Evolutionary conservation across 2,888 invertebrate species (phyloP).

Genomic region (Trichacis sp.): DNA sequence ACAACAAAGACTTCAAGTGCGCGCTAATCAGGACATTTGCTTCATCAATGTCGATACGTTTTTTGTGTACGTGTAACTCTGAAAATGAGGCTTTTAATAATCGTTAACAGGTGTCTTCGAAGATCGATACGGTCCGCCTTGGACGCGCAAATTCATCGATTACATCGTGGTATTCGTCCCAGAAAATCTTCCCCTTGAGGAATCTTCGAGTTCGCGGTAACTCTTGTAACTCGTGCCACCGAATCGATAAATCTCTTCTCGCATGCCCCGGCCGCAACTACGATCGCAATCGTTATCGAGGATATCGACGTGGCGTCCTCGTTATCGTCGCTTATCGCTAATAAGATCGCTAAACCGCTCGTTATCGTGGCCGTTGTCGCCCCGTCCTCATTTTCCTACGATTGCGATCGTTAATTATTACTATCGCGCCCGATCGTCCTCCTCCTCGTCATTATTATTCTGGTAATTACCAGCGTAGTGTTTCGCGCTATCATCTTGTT

Average conservation of each 20-base stretch:
- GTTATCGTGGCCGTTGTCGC: constrained; percentile 62
- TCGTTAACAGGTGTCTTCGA: too few species aligned
- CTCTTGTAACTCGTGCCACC: constrained; percentile 26
- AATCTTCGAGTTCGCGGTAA: background rate
- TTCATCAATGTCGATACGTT: too few species aligned
- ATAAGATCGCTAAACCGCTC: constrained; percentile 67
- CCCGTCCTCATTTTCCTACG: constrained; percentile 65
- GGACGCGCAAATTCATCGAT: too few species aligned
- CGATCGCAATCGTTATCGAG: constrained; percentile 48
- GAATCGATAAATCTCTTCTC: constrained; percentile 10
- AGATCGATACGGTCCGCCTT: too few species aligned
- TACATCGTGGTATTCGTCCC: too few species aligned
- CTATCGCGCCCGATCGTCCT: constrained; percentile 60
- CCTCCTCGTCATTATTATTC: constrained; percentile 62
- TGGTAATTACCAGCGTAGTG: constrained; percentile 63
- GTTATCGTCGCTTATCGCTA: constrained; percentile 65
- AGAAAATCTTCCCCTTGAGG: too few species aligned
- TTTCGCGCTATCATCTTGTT: constrained; percentile 63
- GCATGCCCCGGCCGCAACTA: constrained; percentile 8
- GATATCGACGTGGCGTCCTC: constrained; percentile 50
- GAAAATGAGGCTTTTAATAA: too few species aligned
- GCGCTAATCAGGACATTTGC: too few species aligned
- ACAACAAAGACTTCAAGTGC: too few species aligned
- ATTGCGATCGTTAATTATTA: constrained; percentile 66
- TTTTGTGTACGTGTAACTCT: too few species aligned